Conservation (phyloP, 1,140 invertebrate species). For the Leptinotarsa texana region DNA sequence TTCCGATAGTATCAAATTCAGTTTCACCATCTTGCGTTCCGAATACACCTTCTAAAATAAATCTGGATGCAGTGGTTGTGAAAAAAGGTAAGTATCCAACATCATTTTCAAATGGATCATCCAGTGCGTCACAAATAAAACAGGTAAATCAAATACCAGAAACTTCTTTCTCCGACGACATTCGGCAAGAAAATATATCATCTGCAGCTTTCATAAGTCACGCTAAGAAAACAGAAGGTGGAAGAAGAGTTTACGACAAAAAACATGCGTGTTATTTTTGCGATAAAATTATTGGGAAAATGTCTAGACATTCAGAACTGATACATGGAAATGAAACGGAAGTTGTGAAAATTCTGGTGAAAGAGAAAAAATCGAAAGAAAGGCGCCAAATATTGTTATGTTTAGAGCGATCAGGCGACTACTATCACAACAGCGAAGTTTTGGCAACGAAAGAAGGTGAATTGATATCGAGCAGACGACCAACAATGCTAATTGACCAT, state of each 20-base stretch:
- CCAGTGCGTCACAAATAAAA: too few relatives aligned
- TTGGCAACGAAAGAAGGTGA: slow-evolving; percentile 19
- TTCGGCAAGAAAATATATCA: too few relatives aligned
- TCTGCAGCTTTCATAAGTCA: too few relatives aligned
- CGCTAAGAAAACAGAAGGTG: neutral
- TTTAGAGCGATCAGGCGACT: slow-evolving; percentile 14
- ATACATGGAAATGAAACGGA: slow-evolving; percentile 23
- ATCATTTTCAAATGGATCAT: too few relatives aligned
- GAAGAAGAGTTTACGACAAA: slow-evolving; percentile 24
- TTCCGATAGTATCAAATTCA: too few relatives aligned
- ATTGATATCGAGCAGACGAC: slow-evolving; percentile 13
- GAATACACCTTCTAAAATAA: too few relatives aligned
- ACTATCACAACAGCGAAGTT: slow-evolving; percentile 23
- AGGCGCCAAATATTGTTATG: slow-evolving; percentile 17
- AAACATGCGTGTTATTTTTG: slow-evolving; percentile 27
- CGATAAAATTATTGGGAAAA: slow-evolving; percentile 13
- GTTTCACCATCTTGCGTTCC: too few relatives aligned
- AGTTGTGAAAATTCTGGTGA: slow-evolving; percentile 16
- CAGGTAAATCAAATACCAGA: too few relatives aligned
- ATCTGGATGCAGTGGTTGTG: too few relatives aligned
- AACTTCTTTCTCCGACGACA: too few relatives aligned
- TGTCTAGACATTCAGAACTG: slow-evolving; percentile 6
- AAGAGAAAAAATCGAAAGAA: slow-evolving; percentile 20
- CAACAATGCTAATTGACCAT: neutral
- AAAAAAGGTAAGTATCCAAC: too few relatives aligned